phyloP scores from a whole-genome alignment of 2,113 vertebrate species.

The Manacus vitellinus region DNA sequence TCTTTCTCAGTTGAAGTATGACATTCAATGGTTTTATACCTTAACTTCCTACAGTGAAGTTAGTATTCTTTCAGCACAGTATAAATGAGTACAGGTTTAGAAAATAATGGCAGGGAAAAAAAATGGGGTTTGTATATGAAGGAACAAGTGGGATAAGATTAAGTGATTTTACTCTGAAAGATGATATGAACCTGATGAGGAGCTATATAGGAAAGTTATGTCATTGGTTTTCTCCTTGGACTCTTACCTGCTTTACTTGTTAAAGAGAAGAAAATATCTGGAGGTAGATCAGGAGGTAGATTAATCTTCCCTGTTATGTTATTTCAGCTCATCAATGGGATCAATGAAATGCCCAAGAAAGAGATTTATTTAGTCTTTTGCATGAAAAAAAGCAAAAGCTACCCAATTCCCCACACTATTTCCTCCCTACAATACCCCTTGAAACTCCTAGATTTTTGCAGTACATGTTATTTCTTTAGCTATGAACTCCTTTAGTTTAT shows the following conservation, averaged over 20 bases:
- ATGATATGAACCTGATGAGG: neutral
- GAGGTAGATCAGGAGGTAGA: neutral
- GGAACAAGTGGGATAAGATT: neutral
- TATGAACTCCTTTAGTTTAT: neutral
- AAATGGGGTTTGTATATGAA: rapidly evolving
- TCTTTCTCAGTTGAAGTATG: neutral
- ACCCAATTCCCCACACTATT: neutral
- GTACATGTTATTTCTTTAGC: neutral
- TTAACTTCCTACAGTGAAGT: neutral
- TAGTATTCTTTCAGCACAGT: neutral
- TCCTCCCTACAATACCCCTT: neutral
- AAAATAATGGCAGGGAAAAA: neutral
- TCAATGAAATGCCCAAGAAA: constrained; percentile 2
- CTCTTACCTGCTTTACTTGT: neutral
- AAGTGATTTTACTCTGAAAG: neutral
- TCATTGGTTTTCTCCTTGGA: neutral
- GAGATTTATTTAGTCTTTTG: constrained; percentile 2
- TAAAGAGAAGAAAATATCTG: neutral
- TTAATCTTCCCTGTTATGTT: neutral
- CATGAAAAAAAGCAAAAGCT: neutral
- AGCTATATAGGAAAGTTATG: neutral
- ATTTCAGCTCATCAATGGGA: neutral
- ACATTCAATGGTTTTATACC: neutral
- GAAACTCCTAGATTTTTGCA: neutral
- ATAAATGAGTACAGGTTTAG: neutral